phyloP scores from a whole-genome alignment of 2,113 vertebrate genomes.

The Orthonyx spaldingii region DNA sequence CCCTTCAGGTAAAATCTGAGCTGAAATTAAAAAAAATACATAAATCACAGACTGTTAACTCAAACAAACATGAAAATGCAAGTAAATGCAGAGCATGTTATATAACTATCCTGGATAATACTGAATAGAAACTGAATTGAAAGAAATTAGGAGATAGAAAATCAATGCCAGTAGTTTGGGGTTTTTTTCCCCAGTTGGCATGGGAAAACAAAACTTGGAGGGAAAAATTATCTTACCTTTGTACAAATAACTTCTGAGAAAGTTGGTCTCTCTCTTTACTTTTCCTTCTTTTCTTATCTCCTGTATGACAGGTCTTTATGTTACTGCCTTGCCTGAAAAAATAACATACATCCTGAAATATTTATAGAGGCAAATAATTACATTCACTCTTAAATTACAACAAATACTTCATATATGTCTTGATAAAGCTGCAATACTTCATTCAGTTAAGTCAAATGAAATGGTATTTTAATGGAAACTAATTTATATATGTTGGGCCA shows the following conservation, averaged over 20 bases:
- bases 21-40: neutral
- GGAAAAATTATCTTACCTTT: constrained; percentile 22
- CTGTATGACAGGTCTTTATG: constrained; percentile 9
- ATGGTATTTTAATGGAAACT: neutral
- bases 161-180: neutral
- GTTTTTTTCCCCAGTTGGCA: fast-evolving
- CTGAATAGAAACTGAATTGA: neutral
- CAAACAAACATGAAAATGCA: neutral
- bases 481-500: neutral
- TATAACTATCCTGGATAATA: neutral
- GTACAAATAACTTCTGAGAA: constrained; percentile 10
- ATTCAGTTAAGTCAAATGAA: neutral
- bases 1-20: neutral
- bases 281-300: constrained; percentile 35
- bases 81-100: neutral
- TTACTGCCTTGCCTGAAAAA: constrained; percentile 46
- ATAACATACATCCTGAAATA: neutral
- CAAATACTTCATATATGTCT: neutral
- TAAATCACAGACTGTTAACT: neutral
- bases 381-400: neutral
- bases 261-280: neutral
- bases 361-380: constrained; percentile 5
- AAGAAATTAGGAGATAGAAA: neutral
- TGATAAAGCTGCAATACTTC: neutral
- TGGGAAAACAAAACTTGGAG: neutral